Base-by-base conservation (phyloP, 92 coral and sea anemone genomes). In the Phenganax subtilis region DNA sequence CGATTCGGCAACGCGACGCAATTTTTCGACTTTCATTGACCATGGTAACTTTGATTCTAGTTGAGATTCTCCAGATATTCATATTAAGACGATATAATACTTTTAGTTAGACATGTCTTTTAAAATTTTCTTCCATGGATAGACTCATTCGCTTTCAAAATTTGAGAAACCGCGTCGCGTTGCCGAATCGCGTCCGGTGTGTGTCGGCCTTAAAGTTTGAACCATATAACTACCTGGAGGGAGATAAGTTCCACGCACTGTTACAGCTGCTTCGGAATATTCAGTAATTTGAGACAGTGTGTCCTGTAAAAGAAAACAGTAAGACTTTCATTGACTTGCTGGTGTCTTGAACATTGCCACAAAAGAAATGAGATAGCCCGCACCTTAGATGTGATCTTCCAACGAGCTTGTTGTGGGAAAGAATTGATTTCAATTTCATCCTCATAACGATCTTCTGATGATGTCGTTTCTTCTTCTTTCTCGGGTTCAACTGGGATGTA, bases 311-410 rank as follows among this genome's bases (percentile, higher is more conserved):
- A 51, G 81, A 9, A 75, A 37, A 12, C 29, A 8, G 16, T 7
- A 59, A 3, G 65, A 59, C 7, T 14, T 59, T 59, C 7, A 59
- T 14, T 2, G 65, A 20, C 25, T 59, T 14, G 65, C 25, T 59
- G 65, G 16, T 14, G 16, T 14, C 25, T 59, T 14, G 65, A 20
- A 59, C 65, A 59, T 14, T 59, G 65, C 25, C 25, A 37, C 47
- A 37, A 37, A 37, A 37, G 5, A 37, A 37, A 7, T 7, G 51
- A 54, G 17, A 57, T 9, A 5, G 31, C 20, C 52, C 77, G 4
- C 72, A 94, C 98, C 97, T 94, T 94, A 1, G 98, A 94, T 16
- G 98, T 94, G 84, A 94, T 91, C 80, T 94, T 94, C 98, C 98
- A 94, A 27, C 98, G 81, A 6, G 97, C 96, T 54, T 96, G 91